Conservation (phyloP, 2,797 vertebrate genomes). For the Capromys pilorides region DNA sequence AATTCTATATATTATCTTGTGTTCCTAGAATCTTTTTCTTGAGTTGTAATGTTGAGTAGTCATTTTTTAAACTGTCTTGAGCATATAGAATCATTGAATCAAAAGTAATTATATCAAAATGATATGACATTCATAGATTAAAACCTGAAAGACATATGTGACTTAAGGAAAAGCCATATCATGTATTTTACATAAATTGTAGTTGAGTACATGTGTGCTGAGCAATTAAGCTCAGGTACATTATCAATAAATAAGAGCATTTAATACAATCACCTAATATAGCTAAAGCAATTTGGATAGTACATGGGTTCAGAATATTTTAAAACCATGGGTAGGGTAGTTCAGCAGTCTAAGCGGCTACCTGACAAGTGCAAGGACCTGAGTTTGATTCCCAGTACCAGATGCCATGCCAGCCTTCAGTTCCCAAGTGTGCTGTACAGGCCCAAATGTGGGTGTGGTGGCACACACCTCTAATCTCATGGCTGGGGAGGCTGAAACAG, state of each 20-base stretch:
- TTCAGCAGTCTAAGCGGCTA: no score
- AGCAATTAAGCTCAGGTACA: neutral
- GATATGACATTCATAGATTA: neutral
- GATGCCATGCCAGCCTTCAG: no score
- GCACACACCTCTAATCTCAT: no score
- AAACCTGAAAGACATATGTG: neutral
- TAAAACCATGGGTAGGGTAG: neutral
- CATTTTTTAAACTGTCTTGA: constrained; percentile 49
- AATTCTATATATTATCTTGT: neutral
- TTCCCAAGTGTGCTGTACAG: no score
- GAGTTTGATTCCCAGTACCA: no score
- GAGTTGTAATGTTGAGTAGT: neutral
- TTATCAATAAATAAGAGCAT: neutral
- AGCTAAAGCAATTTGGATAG: neutral
- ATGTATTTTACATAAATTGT: constrained; percentile 14
- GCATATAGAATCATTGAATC: constrained; percentile 12
- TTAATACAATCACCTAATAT: neutral
- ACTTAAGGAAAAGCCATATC: neutral
- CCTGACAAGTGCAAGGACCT: no score
- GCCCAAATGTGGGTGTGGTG: no score
- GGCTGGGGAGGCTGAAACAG: no score
- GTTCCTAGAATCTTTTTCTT: neutral
- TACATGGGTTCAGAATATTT: neutral
- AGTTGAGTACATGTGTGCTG: neutral
- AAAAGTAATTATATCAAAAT: neutral